Percentiles rank a stretch among this genome's conserved stretches.
Conservation (phyloP, 37 sponge, comb jelly and placozoan genomes). For the Spongilla lacustris region DNA sequence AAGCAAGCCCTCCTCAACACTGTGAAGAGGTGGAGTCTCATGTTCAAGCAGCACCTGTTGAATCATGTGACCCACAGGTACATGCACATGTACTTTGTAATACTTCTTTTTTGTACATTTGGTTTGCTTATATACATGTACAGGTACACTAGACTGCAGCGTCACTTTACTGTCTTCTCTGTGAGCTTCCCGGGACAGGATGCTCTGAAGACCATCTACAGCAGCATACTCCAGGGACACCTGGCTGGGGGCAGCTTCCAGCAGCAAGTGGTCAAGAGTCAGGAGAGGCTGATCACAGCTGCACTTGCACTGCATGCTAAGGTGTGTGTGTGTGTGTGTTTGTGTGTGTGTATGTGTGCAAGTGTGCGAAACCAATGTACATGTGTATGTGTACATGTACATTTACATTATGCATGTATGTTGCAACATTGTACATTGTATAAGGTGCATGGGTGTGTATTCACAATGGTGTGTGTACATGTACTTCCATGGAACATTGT, state of each 20-base stretch:
- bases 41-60: slow-evolving; percentile 97
- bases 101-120: no score
- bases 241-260: slow-evolving; percentile 71
- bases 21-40: slow-evolving; percentile 94
- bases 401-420: no score
- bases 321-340: slow-evolving; percentile 10
- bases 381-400: no score
- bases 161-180: slow-evolving; percentile 97
- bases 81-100: no score
- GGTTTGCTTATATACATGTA: no score
- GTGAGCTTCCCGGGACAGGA: slow-evolving; percentile 90
- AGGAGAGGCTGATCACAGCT: slow-evolving; percentile 78
- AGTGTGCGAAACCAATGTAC: no score
- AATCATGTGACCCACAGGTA: slow-evolving; percentile 91
- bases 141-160: slow-evolving; percentile 77
- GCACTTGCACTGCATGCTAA: slow-evolving; percentile 91
- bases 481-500: no score
- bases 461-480: no score
- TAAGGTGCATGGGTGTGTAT: no score
- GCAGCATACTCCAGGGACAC: slow-evolving; percentile 87
- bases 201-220: slow-evolving; percentile 89
- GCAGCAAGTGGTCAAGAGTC: slow-evolving; percentile 55
- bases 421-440: no score
- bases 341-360: not conserved
- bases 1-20: slow-evolving; percentile 94